Percentiles rank a stretch among this genome's conserved stretches.
phyloP scores from a whole-genome alignment of 2,888 invertebrate genomes.

The Hirtodrosophila alboralis region DNA sequence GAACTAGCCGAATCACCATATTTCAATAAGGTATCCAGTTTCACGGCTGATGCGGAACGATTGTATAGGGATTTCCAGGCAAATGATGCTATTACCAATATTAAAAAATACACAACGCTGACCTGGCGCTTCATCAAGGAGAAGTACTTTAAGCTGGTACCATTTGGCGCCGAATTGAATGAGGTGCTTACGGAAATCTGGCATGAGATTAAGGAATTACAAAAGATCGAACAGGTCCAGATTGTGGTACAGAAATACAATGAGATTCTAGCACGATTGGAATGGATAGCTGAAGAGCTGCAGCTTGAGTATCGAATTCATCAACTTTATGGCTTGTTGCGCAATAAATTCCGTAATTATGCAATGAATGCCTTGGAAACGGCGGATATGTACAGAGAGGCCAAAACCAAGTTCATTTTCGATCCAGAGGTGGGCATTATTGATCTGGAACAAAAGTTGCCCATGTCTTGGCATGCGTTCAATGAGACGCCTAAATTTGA shows the following conservation, averaged over 20 bases:
- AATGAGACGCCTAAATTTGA: constrained; percentile 93
- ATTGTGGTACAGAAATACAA: constrained; percentile 85
- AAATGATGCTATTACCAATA: constrained; percentile 91
- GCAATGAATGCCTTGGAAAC: constrained; percentile 92
- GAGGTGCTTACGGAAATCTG: constrained; percentile 87
- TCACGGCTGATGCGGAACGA: constrained; percentile 91
- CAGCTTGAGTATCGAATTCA: constrained; percentile 89
- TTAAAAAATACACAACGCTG: constrained; percentile 90
- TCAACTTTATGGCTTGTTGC: constrained; percentile 87
- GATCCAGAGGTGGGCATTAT: constrained; percentile 91
- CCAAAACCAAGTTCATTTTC: constrained; percentile 94
- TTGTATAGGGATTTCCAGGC: constrained; percentile 91
- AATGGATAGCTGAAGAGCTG: constrained; percentile 91
- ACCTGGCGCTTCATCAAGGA: constrained; percentile 88
- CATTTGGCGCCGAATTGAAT: constrained; percentile 88
- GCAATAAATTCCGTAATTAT: constrained; percentile 89
- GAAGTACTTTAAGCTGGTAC: constrained; percentile 88
- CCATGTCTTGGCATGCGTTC: constrained; percentile 96
- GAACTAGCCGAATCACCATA: constrained; percentile 92
- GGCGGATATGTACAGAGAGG: constrained; percentile 91
- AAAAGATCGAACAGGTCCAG: constrained; percentile 87
- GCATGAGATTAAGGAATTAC: constrained; percentile 86
- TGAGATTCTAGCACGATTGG: constrained; percentile 87
- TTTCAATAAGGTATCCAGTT: constrained; percentile 91
- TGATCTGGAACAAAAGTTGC: constrained; percentile 92